A percentile compares a stretch with the other conserved stretches of the same genome.
Evolutionary conservation across 2,797 vertebrate genomes (phyloP).

Genomic region (Antennarius maculatus): DNA sequence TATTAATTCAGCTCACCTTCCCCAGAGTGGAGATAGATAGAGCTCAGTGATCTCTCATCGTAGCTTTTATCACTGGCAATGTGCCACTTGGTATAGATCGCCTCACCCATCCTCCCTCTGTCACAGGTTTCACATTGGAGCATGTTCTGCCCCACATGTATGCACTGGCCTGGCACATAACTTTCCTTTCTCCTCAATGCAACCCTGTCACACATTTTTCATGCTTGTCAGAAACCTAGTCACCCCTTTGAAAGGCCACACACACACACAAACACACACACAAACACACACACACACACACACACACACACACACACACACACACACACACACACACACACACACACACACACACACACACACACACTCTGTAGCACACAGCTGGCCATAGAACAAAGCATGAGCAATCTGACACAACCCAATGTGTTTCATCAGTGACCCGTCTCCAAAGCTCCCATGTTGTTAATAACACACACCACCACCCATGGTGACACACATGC

Average conservation of each 20-base stretch:
- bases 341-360: constrained; percentile 38
- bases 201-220: constrained; percentile 57
- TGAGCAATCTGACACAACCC: constrained; percentile 51
- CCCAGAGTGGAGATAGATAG: constrained; percentile 24
- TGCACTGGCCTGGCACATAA: constrained; percentile 35
- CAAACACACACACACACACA: constrained; percentile 22
- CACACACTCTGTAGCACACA: constrained; percentile 1
- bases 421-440: constrained; percentile 62
- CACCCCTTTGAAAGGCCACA: constrained; percentile 54
- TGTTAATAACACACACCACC: constrained; percentile 57
- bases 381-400: constrained; percentile 51
- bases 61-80: constrained; percentile 31
- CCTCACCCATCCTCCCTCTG: constrained; percentile 20
- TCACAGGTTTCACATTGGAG: constrained; percentile 14
- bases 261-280: constrained; percentile 32
- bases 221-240: constrained; percentile 62
- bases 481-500: constrained; percentile 44
- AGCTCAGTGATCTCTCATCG: constrained; percentile 49
- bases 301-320: constrained; percentile 34
- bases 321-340: constrained; percentile 25
- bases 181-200: constrained; percentile 33
- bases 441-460: constrained; percentile 39
- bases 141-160: constrained; percentile 30
- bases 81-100: constrained; percentile 52
- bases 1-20: constrained; percentile 50